Base-by-base conservation (phyloP, 1,140 invertebrate species). In the Drosophila novamexicana region DNA sequence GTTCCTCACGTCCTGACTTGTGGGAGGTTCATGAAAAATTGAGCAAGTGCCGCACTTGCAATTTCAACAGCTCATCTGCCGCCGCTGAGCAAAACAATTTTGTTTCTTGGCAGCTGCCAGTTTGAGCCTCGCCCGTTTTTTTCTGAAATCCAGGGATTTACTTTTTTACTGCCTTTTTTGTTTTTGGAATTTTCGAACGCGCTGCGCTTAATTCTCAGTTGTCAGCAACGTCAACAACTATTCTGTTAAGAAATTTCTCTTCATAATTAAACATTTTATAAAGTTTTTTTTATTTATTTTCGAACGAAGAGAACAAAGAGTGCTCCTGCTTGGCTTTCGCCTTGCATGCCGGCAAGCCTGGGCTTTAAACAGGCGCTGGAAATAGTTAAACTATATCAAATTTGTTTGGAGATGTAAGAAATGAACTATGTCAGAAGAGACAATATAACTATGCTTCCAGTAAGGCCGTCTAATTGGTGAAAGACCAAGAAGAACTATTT, bases 21-120 rank as follows among this genome's bases (percentile, higher is more conserved):
- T 89, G 83, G 83, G 84, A 89, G 83, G 84, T 64, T 89, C 83
- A 88, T 88, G 84, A 88, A 88, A 88, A 89, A 88, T 88, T 88
- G 84, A 88, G 84, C 84, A 89, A 89, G 83, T 88, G 79, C 83
- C 84, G 83, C 84, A 88, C 83, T 88, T 88, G 84, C 80, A 88
- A 88, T 88, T 88, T 84, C 84, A 88, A 78, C 84, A 89, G 84
- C 74, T 89, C 77, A 86, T 88, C 83, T 82, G 79, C 79, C 82
- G 82, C 76, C 82, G 82, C 76, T 79, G 82, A 72, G 83, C 79
- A 76, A 82, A 77, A 70, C 79, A 67, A 82, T 88, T 79, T 82
- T 53, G 67, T 74, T 75, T 42, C 71, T 53, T 70, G 70, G 77
- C 77, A 79, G 66, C 81, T 64, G 71, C 58, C 39, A 50, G 34